Base-by-base conservation (phyloP, 2,888 invertebrate species). In the Ceramica pisi region DNA sequence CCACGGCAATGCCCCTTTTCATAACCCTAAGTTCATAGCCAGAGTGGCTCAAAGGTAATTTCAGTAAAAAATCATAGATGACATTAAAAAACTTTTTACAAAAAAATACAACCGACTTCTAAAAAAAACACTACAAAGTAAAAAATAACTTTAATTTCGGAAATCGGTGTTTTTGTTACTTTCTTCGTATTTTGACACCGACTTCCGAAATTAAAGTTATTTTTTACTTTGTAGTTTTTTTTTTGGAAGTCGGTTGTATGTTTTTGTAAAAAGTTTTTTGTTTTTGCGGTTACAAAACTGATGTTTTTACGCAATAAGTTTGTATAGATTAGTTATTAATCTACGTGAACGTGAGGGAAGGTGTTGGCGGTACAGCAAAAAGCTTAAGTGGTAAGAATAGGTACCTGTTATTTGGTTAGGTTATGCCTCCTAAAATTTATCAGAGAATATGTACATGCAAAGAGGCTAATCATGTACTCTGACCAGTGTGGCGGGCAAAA, bases 401-500 rank as follows among this genome's bases (percentile, higher is more conserved):
- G n/a, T n/a, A 62, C 69, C 26, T 69, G 69, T 63, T 62, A 69
- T 69, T 69, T 19, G 46, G 19, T 19, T 60, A 26, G 46, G 60
- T 44, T 60, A 19, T 46, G 60, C 60, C 26, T 60, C 0, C 0
- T 60, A 26, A 26, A 46, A 26, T 60, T 26, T 44, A 26, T 60
- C 26, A 46, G 19, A 60, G 44, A 60, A 26, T 10, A 46, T n/a
- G 60, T 60, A 19, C 16, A 46, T 26, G 35, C 50, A n/a, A 50
- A 62, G n/a, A 62, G n/a, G 4, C 14, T 44, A 16, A 64, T 86
- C 46, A 59, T 74, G 60, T 77, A 74, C 63, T 81, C 78, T 48
- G 82, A 85, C 72, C 79, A 82, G 46, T 82, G 81, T 65, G 85
- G 85, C 19, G 85, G 85, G 4, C 63, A 63, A 50, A 63, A 63